Evolutionary conservation across 2,888 invertebrate species (phyloP), one percentile per base, ranked within the genome.

Genomic region (Thecophora atra): DNA sequence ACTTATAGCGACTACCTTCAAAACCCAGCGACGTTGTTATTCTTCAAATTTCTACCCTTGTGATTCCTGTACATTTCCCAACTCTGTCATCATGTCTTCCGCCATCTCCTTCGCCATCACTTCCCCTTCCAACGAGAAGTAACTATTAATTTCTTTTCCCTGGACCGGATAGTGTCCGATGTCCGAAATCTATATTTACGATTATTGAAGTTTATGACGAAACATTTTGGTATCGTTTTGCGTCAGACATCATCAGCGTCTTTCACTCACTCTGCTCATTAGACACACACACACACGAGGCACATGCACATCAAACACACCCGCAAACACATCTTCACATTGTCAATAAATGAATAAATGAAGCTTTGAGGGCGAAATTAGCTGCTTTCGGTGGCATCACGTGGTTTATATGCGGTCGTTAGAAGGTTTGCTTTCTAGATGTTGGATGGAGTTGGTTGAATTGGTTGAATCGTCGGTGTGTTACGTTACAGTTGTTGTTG

Each of bases 191-290:
- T 78, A 77, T 78, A 78, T 78, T 78, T 78, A 78, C 77, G 77
- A 77, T 77, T 77, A 77, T 77, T 77, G 78, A 78, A 77, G 77
- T 78, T 78, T 78, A 78, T 77, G 78, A 76, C 73, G 77, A 74
- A 76, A 77, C 78, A 77, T 77, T 77, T 77, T 76, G 73, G 77
- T 77, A 77, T 77, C 77, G 71, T 78, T 76, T 73, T 77, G 77
- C 74, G 77, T 77, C 77, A 54, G 54, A 54, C 54, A 21, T 37
- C 37, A 37, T 37, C 37, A 37, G 37, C 37, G 37, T 37, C n/a
- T n/a, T n/a, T n/a, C 37, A 37, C 7, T 37, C 7, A 37, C 11
- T 6, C 37, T 11, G 2, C 37, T 8, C 37, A n/a, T n/a, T n/a
- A n/a, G n/a, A 37, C 37, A 37, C 37, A 37, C 37, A 37, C 37